Evolutionary conservation across 2,888 invertebrate genomes (phyloP).

Genomic region (Yponomeuta malinellus): DNA sequence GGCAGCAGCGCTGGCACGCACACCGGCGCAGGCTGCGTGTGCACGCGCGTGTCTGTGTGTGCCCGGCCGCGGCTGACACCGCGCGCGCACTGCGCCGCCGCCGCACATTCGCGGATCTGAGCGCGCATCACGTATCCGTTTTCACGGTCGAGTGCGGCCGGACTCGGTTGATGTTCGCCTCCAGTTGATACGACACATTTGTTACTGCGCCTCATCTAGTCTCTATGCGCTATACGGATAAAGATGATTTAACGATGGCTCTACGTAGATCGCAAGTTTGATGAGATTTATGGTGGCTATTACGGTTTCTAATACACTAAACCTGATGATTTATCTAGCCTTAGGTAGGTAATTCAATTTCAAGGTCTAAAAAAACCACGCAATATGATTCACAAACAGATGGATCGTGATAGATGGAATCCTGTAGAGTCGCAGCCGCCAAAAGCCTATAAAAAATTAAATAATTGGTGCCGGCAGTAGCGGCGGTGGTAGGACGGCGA

Average conservation of each 20-base stretch:
- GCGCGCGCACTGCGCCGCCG: too few species aligned
- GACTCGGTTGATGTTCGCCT: slow-evolving; percentile 4
- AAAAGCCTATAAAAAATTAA: too few species aligned
- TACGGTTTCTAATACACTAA: slow-evolving; percentile 6
- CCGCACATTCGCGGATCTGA: slow-evolving; percentile 22
- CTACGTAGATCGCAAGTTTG: background rate
- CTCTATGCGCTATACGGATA: background rate
- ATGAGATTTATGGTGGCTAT: slow-evolving; percentile 3
- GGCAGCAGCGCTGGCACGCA: too few species aligned
- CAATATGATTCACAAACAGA: too few species aligned
- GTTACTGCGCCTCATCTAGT: background rate
- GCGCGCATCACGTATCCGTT: slow-evolving; percentile 28
- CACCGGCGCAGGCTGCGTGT: too few species aligned
- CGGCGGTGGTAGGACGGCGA: too few species aligned
- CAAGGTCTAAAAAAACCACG: background rate
- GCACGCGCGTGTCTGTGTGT: too few species aligned
- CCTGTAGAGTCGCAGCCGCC: too few species aligned
- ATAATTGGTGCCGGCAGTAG: too few species aligned
- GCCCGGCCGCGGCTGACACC: too few species aligned
- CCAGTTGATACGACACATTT: background rate
- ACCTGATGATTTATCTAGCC: slow-evolving; percentile 2
- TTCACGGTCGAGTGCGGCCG: slow-evolving; percentile 25
- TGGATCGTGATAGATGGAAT: too few species aligned
- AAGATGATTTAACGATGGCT: too few species aligned
- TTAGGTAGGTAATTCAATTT: slow-evolving; percentile 1